Percentiles rank a stretch among this genome's conserved stretches.
phyloP scores from a whole-genome alignment of 2,888 invertebrate genomes.

The Coleophora deauratella region DNA sequence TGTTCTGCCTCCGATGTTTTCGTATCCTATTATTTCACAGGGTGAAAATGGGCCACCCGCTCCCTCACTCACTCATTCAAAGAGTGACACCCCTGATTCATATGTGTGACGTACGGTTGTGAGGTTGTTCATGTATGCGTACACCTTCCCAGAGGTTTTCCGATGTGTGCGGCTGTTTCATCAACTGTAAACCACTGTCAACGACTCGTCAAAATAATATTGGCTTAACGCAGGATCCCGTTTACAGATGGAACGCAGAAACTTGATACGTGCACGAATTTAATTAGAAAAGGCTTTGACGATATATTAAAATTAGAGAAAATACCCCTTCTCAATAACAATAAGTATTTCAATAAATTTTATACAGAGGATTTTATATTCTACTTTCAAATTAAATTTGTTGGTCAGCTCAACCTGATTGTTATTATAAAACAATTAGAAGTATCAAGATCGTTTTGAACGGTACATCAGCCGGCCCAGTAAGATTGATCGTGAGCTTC shows the following conservation, averaged over 20 bases:
- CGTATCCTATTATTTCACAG: conserved; percentile 73
- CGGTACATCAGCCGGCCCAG: conserved; percentile 1
- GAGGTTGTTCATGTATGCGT: conserved; percentile 33
- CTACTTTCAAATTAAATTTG: not conserved
- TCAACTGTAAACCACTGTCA: conserved; percentile 71
- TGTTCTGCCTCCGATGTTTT: conserved; percentile 73
- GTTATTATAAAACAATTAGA: not conserved
- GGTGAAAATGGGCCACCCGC: conserved; percentile 72
- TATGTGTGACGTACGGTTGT: conserved; percentile 34
- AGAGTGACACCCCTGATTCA: conserved; percentile 37
- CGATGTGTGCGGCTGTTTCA: conserved; percentile 55
- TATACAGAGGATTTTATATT: no score
- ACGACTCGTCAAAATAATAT: conserved; percentile 72
- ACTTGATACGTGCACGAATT: conserved; percentile 58
- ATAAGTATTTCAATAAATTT: no score
- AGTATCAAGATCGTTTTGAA: conserved; percentile 15
- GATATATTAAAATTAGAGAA: conserved; percentile 9
- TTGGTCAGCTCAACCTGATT: not conserved
- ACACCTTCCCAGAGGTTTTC: conserved; percentile 27
- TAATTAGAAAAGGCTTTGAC: conserved; percentile 40
- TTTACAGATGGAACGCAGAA: conserved; percentile 47
- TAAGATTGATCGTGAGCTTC: conserved; percentile 30
- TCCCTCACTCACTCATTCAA: conserved; percentile 48
- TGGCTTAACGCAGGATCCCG: conserved; percentile 58
- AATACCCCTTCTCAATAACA: no score